Evolutionary conservation across 2,113 vertebrate species (phyloP), one percentile per base, ranked within the genome.

Genomic region (Cheirogaleus medius): DNA sequence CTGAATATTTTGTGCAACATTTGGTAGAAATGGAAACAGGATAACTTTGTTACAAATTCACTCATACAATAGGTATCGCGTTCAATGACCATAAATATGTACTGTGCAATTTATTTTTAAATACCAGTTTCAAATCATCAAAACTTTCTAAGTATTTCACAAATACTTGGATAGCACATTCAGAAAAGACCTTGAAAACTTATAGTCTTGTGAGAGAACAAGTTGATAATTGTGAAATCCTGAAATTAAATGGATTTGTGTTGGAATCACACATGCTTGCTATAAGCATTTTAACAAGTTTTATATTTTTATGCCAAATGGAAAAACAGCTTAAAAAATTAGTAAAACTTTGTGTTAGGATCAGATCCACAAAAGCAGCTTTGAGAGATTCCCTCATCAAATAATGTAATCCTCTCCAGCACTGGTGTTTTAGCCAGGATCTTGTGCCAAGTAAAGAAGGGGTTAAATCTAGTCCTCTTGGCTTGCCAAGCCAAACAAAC

Each of bases 381-480:
- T 64, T 34, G 9, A 73, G 39, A 92, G 54, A 96, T 4, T 89
- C 44, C 83, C n/a, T 52, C 47, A 73, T 77, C 54, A 89, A 91
- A 64, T 63, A 85, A 88, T 47, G 29, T 21, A 85, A 91, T 73
- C 60, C 47, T 95, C 84, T 44, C 37, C 27, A 78, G 29, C 77
- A 82, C 66, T 42, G 69, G 29, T 29, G 3, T 66, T 47, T 91
- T 86, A 94, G 77, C 29, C 4, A 85, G 58, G 56, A 56, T 87
- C 39, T 93, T 84, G 18, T 63, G 56, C 42, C 86, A 94, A 94
- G 37, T 80, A 95, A 90, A 92, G 27, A 85, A 93, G 21, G n/a
- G 93, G 60, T 34, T 95, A 89, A 93, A 89, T 54, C 52, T 85
- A 91, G 25, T 88, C 25, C 14, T 96, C 29, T 71, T 78, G 52